phyloP scores from a whole-genome alignment of 2,113 vertebrate genomes.

The Furnarius figulus region DNA sequence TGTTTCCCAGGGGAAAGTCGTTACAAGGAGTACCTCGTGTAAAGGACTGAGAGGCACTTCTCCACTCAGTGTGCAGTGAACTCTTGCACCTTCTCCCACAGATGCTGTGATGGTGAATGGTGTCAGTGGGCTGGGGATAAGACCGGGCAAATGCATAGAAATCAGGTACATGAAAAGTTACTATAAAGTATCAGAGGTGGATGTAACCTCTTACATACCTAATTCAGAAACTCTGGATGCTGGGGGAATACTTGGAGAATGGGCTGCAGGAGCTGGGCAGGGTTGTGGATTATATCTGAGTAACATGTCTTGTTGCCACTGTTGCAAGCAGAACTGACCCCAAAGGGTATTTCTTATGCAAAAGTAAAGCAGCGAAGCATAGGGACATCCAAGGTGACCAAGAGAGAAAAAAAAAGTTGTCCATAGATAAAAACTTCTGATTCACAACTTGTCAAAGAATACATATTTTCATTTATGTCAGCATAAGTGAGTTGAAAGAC shows the following conservation, averaged over 20 bases:
- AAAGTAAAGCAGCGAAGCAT: background rate
- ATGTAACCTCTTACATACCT: background rate
- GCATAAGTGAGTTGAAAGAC: background rate
- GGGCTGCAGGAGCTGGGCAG: background rate
- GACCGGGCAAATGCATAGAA: background rate
- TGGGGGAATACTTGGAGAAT: background rate
- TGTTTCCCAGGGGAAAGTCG: background rate
- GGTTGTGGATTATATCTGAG: background rate
- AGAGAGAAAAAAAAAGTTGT: background rate
- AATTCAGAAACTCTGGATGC: background rate
- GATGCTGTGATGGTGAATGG: accelerated
- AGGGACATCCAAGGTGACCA: background rate
- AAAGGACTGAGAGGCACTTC: background rate
- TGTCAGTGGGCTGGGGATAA: background rate
- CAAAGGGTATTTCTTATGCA: background rate
- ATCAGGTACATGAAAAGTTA: background rate
- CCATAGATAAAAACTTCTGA: background rate
- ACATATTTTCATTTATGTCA: background rate
- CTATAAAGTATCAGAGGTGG: background rate
- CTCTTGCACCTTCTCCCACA: background rate
- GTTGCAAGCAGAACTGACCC: background rate
- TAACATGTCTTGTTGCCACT: background rate
- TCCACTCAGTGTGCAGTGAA: background rate
- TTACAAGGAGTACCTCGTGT: background rate
- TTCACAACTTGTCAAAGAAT: background rate